Evolutionary conservation across 2,113 vertebrate species (phyloP), one percentile per base, ranked within the genome.

Genomic region (Argyrosomus japonicus): DNA sequence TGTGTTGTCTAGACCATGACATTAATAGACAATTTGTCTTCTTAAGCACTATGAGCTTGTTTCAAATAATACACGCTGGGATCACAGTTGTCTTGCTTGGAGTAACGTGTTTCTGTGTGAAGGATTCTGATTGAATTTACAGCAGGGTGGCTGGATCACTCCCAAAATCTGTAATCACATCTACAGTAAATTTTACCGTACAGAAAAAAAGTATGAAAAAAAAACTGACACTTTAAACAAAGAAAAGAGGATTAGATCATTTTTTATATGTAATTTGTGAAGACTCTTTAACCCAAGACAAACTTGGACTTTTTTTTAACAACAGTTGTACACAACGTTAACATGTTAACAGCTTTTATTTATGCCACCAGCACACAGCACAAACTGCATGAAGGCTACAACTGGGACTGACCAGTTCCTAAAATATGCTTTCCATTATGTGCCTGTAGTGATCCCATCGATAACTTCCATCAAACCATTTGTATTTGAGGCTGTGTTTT

Each of bases 381-480:
- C 15, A 63, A 25, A 45, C 29, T 78, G 6, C 1, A 36, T 54
- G 36, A 17, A 51, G n/a, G 23, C 60, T 71, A 19, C n/a, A 60
- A 3, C 36, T 75, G 7, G 18, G 40, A 61, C 18, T 5, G 19
- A 40, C 12, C 27, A 23, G 17, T 23, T 60, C 14, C 0, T 23
- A 43, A 40, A 65, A 57, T 10, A 45, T 23, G 10, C n/a, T 79
- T 36, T 23, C 63, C 45, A 54, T 70, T 56, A 36, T 64, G 43
- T 58, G 21, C 14, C 32, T 69, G 40, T 61, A 64, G 27, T 21
- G 25, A 27, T 25, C 23, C 36, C 47, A 77, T 80, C 5, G 53
- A 77, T 75, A 51, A 17, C 23, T 54, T 10, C n/a, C 56, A 63
- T 53, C 18, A 71, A 65, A 62, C 54, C 60, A 27, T 75, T 75